These are phyloP conservation scores for Troides oblongomaculatus DNA, from an alignment of 2,888 invertebrate species.

Conservation along the genomic window DNA sequence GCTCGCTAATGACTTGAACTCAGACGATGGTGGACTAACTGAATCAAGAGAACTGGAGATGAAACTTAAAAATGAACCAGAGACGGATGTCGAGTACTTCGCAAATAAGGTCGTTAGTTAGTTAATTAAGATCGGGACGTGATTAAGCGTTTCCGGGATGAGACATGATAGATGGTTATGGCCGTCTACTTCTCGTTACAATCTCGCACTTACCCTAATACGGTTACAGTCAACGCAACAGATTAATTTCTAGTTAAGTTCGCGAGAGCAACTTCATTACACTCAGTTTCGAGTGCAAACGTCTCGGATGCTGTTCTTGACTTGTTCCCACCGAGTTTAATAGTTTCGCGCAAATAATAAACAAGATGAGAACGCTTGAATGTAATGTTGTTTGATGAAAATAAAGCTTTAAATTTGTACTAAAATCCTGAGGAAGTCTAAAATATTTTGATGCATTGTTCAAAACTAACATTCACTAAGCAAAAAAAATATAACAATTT, in stretches of 20 bases:
- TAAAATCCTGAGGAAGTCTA: background rate
- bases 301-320: constrained; percentile 19
- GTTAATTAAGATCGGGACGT: constrained; percentile 69
- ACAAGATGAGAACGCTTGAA: background rate
- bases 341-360: background rate
- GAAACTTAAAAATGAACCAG: constrained; percentile 25
- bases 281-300: constrained; percentile 19
- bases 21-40: constrained; percentile 2
- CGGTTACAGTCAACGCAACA: constrained; percentile 34
- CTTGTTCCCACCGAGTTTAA: constrained; percentile 11
- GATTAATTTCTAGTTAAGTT: constrained; percentile 35
- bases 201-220: constrained; percentile 31
- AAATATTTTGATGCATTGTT: background rate
- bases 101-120: constrained; percentile 60
- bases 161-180: constrained; percentile 63
- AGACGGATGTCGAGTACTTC: constrained; percentile 40
- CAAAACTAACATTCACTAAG: too few species aligned
- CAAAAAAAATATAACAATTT: too few species aligned
- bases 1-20: constrained; percentile 9
- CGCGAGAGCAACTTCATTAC: constrained; percentile 18
- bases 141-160: constrained; percentile 63
- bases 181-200: constrained; percentile 38
- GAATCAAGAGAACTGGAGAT: constrained; percentile 15
- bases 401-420: background rate
- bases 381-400: constrained; percentile 1